These are phyloP conservation scores for Araneus ventricosus DNA, from an alignment of 1,140 invertebrate genomes.

Conservation along the genomic window DNA sequence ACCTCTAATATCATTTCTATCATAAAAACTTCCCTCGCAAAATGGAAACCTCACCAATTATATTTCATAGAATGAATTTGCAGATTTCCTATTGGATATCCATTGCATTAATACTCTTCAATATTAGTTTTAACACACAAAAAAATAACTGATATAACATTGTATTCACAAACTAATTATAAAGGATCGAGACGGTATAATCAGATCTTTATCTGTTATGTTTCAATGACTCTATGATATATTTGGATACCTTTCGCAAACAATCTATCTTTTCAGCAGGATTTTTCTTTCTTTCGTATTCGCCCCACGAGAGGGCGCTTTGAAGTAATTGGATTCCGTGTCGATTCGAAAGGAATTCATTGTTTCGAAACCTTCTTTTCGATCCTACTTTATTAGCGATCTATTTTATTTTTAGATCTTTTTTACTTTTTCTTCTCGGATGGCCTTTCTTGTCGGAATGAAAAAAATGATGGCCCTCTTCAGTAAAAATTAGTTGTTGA, in stretches of 20 bases:
- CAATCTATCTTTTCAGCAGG: background rate
- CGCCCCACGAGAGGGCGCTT: conserved; percentile 28
- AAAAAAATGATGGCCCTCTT: conserved; percentile 43
- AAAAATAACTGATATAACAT: background rate
- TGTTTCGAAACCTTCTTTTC: conserved; percentile 23
- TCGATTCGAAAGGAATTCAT: conserved; percentile 37
- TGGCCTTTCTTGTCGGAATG: background rate
- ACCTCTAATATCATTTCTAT: too few species aligned
- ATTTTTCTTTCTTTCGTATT: conserved; percentile 25
- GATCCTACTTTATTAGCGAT: conserved; percentile 54
- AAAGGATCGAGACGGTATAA: background rate
- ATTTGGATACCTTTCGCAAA: background rate
- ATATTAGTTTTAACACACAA: background rate
- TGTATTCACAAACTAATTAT: conserved; percentile 30
- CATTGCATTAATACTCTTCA: conserved; percentile 48
- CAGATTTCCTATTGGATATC: background rate
- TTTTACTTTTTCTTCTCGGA: background rate
- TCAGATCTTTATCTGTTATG: conserved; percentile 61
- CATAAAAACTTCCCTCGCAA: too few species aligned
- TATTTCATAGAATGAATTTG: background rate
- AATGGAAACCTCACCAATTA: too few species aligned
- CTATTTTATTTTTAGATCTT: conserved; percentile 19
- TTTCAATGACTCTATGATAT: conserved; percentile 63
- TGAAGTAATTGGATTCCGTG: conserved; percentile 46
- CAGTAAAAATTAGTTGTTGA: conserved; percentile 40